Evolutionary conservation across 1,140 invertebrate genomes (phyloP).

Genomic region (Caenorhabditis latens): DNA sequence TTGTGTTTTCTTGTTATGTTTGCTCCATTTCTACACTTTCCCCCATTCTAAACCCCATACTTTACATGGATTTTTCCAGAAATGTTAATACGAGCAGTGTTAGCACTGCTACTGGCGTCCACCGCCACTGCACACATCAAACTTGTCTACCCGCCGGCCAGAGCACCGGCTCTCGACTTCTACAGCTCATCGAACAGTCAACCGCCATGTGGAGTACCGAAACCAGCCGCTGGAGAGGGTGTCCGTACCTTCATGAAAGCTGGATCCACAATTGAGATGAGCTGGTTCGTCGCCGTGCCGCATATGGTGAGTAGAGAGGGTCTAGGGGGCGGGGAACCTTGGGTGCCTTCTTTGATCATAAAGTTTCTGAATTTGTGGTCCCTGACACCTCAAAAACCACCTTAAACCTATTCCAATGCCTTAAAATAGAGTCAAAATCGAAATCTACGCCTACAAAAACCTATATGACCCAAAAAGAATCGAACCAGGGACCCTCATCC

Average conservation of each 20-base stretch:
- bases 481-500: not conserved
- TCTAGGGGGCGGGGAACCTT: not conserved
- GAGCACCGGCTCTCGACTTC: conserved; percentile 89
- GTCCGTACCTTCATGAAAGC: conserved; percentile 47
- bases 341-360: not conserved
- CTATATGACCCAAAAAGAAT: not conserved
- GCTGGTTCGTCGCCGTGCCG: conserved; percentile 61
- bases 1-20: not conserved
- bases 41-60: not conserved
- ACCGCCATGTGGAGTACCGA: conserved; percentile 92
- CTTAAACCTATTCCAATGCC: no score
- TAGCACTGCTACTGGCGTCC: conserved; percentile 36
- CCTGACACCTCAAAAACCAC: not conserved
- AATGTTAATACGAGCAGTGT: conserved; percentile 52
- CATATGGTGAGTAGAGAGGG: conserved; percentile 56
- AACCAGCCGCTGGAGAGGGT: conserved; percentile 76
- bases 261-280: conserved; percentile 62
- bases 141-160: conserved; percentile 78
- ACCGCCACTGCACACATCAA: conserved; percentile 69
- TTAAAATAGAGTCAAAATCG: not conserved
- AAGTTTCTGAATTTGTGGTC: no score
- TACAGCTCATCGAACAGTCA: conserved; percentile 89
- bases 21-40: not conserved
- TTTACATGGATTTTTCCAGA: not conserved
- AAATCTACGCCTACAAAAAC: not conserved